Evolutionary conservation across 1,140 invertebrate genomes (phyloP).

Genomic region (Zaprionus capensis): DNA sequence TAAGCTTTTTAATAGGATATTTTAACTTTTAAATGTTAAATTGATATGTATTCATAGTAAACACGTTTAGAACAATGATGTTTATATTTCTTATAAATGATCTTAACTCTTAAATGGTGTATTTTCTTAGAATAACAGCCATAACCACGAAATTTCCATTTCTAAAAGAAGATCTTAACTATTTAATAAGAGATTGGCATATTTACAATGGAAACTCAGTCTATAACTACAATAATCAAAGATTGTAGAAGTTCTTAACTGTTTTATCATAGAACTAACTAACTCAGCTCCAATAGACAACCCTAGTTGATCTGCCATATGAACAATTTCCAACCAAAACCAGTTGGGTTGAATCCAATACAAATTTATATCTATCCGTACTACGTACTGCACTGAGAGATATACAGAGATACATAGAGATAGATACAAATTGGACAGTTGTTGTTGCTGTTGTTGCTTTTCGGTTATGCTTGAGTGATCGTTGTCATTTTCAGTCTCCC

Average conservation of each 20-base stretch:
- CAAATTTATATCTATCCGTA: conserved; percentile 4
- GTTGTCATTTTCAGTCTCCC: conserved; percentile 79
- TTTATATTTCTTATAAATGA: no score
- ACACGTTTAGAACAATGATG: no score
- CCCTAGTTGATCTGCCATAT: not conserved
- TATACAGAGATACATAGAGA: conserved; percentile 40
- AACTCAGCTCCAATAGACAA: not conserved
- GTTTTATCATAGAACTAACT: not conserved
- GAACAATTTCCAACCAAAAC: not conserved
- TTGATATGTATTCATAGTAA: no score
- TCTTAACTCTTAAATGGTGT: no score
- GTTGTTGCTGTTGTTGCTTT: conserved; percentile 56
- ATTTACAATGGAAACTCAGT: no score
- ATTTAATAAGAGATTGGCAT: no score
- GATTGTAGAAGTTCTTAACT: not conserved
- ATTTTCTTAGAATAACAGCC: no score
- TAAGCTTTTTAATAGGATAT: no score
- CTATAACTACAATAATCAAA: no score
- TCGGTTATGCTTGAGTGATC: conserved; percentile 80
- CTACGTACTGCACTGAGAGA: conserved; percentile 15
- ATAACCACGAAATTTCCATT: no score
- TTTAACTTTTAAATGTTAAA: no score
- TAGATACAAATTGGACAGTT: conserved; percentile 58
- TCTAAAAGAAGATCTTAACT: no score
- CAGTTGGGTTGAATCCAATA: conserved; percentile 8